These are phyloP conservation scores for Psylliodes chrysocephalus DNA, from an alignment of 2,888 invertebrate genomes.

Conservation along the genomic window DNA sequence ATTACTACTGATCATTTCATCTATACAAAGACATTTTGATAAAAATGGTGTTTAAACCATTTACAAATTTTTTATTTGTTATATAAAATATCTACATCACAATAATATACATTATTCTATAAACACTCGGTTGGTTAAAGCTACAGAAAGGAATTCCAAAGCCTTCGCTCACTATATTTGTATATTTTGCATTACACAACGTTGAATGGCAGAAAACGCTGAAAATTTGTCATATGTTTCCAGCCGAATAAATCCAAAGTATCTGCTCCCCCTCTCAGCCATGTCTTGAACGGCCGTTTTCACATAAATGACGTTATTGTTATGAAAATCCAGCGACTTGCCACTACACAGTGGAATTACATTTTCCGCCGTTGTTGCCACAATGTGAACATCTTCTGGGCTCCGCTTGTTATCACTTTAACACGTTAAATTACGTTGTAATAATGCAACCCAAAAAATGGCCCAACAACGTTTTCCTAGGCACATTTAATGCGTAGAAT, in stretches of 20 bases:
- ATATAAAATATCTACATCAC: too few species aligned
- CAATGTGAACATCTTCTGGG: slow-evolving; percentile 8
- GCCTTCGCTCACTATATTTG: slow-evolving; percentile 3
- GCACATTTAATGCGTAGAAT: too few species aligned
- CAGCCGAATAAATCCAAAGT: slow-evolving; percentile 24
- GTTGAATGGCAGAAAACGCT: slow-evolving; percentile 19
- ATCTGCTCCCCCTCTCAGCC: slow-evolving; percentile 23
- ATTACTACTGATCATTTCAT: too few species aligned
- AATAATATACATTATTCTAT: too few species aligned
- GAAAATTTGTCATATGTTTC: slow-evolving; percentile 26
- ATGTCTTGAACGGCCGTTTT: slow-evolving; percentile 30
- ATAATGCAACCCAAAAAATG: too few species aligned
- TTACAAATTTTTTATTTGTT: too few species aligned
- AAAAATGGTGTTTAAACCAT: too few species aligned
- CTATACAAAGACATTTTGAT: too few species aligned
- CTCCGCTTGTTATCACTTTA: background rate
- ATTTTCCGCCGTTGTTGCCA: slow-evolving; percentile 16
- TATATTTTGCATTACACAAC: slow-evolving; percentile 10
- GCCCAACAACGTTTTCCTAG: too few species aligned
- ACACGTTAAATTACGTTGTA: background rate
- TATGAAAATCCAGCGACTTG: slow-evolving; percentile 30
- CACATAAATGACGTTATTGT: slow-evolving; percentile 36
- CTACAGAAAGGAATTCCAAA: slow-evolving; percentile 19
- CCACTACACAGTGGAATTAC: slow-evolving; percentile 16
- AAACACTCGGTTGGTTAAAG: background rate